A percentile compares a stretch with the other conserved stretches of the same genome.
Evolutionary conservation across 2,797 vertebrate species (phyloP).

Genomic region (Pseudomugil gertrudae): DNA sequence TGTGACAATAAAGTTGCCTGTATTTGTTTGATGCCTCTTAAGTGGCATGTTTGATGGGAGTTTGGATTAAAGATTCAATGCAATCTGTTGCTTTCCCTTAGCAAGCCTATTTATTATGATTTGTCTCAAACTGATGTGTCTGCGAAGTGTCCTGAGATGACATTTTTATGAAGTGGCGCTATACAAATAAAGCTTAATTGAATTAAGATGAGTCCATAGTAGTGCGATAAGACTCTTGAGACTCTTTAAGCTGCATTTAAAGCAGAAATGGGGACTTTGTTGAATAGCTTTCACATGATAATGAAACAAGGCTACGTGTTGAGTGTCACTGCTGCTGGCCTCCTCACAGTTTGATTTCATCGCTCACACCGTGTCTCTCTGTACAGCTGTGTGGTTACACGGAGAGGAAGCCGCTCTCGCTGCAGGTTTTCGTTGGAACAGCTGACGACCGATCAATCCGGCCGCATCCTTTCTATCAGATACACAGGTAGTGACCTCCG

Average conservation of each 20-base stretch:
- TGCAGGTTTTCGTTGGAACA: slow-evolving; percentile 94
- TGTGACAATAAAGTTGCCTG: not conserved
- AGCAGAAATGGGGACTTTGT: not conserved
- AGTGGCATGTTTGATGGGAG: too few species aligned
- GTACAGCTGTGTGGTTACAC: slow-evolving; percentile 88
- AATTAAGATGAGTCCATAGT: not conserved
- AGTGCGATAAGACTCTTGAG: not conserved
- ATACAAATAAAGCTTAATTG: not conserved
- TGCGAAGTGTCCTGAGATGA: too few species aligned
- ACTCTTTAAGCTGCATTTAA: not conserved
- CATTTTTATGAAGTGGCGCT: too few species aligned
- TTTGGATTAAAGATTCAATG: too few species aligned
- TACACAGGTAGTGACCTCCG: slow-evolving; percentile 82
- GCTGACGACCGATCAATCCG: slow-evolving; percentile 91
- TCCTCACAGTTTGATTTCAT: slow-evolving; percentile 30
- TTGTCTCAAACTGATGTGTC: too few species aligned
- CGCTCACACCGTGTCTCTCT: slow-evolving; percentile 40
- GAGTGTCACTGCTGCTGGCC: slow-evolving; percentile 20
- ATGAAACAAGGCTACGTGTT: slow-evolving; percentile 24
- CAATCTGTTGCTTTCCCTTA: too few species aligned
- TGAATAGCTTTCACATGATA: not conserved
- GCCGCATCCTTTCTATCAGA: slow-evolving; percentile 94
- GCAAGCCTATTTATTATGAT: too few species aligned
- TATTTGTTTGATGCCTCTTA: too few species aligned
- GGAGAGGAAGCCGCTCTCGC: slow-evolving; percentile 89